These are phyloP conservation scores for Babyrousa celebensis DNA, from an alignment of 2,797 vertebrate genomes.

Conservation along the genomic window DNA sequence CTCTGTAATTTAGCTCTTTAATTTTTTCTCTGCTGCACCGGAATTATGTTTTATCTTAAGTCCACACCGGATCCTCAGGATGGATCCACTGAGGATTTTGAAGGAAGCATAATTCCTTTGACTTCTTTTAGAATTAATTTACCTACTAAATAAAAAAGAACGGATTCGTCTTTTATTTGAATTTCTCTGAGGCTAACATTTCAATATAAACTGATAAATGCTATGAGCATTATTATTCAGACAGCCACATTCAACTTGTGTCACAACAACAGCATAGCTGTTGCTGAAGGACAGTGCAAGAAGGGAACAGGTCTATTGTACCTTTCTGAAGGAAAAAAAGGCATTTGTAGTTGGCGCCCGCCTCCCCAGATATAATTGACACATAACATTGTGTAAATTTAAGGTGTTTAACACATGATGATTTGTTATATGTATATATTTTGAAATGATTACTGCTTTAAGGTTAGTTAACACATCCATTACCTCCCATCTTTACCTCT, in stretches of 20 bases:
- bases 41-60: slow-evolving; percentile 88
- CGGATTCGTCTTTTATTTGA: slow-evolving; percentile 81
- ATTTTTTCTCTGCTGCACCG: slow-evolving; percentile 83
- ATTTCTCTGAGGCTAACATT: slow-evolving; percentile 85
- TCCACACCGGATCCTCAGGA: slow-evolving; percentile 85
- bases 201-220: slow-evolving; percentile 85
- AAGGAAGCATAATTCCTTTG: slow-evolving; percentile 84
- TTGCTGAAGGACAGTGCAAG: slow-evolving; percentile 37
- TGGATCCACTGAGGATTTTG: slow-evolving; percentile 87
- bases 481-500: neutral
- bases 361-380: neutral
- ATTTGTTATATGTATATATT: neutral
- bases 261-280: slow-evolving; percentile 65
- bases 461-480: slow-evolving; percentile 23
- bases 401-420: neutral
- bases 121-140: slow-evolving; percentile 87
- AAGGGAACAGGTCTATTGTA: slow-evolving; percentile 31
- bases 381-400: slow-evolving; percentile 39
- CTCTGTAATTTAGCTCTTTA: slow-evolving; percentile 87
- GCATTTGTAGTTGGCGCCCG: neutral
- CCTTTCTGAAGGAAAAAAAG: slow-evolving; percentile 60
- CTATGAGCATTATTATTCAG: slow-evolving; percentile 80
- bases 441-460: neutral
- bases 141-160: slow-evolving; percentile 85
- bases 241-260: slow-evolving; percentile 73